These are phyloP conservation scores for Eufriesea mexicana DNA, from an alignment of 1,140 invertebrate genomes.

Conservation along the genomic window DNA sequence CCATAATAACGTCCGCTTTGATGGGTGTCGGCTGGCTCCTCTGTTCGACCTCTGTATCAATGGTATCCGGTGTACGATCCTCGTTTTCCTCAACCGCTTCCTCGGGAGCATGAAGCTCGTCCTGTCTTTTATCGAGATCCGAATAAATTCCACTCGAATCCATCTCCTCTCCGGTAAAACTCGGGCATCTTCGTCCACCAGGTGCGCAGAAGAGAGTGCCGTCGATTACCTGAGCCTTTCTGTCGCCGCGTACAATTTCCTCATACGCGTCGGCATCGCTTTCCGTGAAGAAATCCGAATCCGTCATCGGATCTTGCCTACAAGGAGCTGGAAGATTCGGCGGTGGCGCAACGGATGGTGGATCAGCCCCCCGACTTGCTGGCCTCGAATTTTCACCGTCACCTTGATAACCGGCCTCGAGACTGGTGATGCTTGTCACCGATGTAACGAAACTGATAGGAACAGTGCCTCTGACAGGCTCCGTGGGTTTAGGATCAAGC, in stretches of 20 bases:
- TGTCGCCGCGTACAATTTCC: constrained; percentile 87
- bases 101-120: constrained; percentile 69
- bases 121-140: constrained; percentile 87
- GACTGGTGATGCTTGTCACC: constrained; percentile 92
- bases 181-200: constrained; percentile 78
- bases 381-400: constrained; percentile 92
- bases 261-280: constrained; percentile 92
- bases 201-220: constrained; percentile 90
- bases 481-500: constrained; percentile 84
- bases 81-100: constrained; percentile 68
- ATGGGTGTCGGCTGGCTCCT: constrained; percentile 76
- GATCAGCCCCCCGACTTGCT: constrained; percentile 89
- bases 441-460: constrained; percentile 90
- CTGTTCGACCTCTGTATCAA: constrained; percentile 77
- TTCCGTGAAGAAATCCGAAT: constrained; percentile 94
- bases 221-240: constrained; percentile 88
- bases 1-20: constrained; percentile 56
- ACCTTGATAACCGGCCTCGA: constrained; percentile 93
- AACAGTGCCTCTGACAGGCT: constrained; percentile 57
- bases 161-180: constrained; percentile 86
- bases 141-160: constrained; percentile 93
- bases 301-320: constrained; percentile 91
- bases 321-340: constrained; percentile 75
- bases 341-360: constrained; percentile 83
- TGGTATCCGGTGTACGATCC: constrained; percentile 74